These are phyloP conservation scores for Crematogaster levior DNA, from an alignment of 2,888 invertebrate species.

Conservation along the genomic window DNA sequence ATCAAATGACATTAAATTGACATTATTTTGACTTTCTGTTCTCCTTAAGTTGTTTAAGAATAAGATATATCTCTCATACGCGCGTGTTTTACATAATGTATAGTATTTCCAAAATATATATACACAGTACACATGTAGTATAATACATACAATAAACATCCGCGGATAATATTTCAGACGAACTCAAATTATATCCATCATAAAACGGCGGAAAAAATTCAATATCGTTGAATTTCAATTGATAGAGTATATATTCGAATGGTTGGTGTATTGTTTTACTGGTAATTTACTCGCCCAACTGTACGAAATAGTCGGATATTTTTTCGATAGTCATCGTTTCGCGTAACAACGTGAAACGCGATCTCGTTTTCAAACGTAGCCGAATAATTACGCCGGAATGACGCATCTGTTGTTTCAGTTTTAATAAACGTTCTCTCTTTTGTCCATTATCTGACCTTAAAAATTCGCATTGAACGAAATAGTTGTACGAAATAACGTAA, in stretches of 20 bases:
- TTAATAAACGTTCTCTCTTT: neutral
- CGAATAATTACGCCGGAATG: neutral
- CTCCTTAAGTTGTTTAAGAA: no score
- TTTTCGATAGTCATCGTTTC: neutral
- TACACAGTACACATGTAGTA: neutral
- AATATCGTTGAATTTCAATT: neutral
- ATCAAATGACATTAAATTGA: no score
- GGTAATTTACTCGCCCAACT: neutral
- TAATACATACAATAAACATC: neutral
- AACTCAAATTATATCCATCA: neutral
- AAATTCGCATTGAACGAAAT: neutral
- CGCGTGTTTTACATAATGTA: neutral
- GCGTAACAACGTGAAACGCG: neutral
- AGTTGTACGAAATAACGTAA: neutral
- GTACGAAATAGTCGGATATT: neutral
- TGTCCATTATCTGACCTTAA: no score
- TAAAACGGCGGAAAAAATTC: neutral
- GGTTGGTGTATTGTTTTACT: neutral
- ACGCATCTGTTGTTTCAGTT: neutral
- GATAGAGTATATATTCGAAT: neutral
- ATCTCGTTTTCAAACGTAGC: neutral
- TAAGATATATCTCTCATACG: neutral
- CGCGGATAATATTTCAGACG: neutral
- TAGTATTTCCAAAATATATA: slow-evolving; percentile 1
- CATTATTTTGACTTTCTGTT: no score